Evolutionary conservation across 2,113 vertebrate genomes (phyloP).

Genomic region (Prionailurus viverrinus): DNA sequence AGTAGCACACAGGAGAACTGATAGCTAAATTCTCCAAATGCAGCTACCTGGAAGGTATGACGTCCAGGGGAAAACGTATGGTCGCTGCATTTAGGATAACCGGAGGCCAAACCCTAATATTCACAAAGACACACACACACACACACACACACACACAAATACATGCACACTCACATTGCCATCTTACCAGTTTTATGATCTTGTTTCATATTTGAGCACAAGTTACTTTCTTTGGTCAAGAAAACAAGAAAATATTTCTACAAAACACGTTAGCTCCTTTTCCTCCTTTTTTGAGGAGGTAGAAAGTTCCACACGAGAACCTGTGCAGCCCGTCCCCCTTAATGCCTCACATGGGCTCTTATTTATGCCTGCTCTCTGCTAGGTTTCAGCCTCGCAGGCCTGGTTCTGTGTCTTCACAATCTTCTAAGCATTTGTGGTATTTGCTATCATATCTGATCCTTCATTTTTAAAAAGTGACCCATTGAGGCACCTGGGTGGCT

Average conservation of each 20-base stretch:
- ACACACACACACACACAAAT: neutral
- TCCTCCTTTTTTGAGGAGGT: neutral
- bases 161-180: accelerated
- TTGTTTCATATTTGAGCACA: neutral
- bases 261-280: neutral
- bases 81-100: neutral
- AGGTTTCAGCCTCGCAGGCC: neutral
- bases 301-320: neutral
- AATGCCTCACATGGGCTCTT: neutral
- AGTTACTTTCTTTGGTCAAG: neutral
- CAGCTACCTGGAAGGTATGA: neutral
- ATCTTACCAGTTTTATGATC: neutral
- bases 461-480: neutral
- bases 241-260: neutral
- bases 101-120: neutral
- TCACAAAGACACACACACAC: neutral
- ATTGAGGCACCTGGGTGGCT: too few species aligned
- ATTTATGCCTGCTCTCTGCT: neutral
- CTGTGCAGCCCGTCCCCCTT: neutral
- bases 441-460: neutral
- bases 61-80: neutral
- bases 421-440: neutral
- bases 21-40: neutral
- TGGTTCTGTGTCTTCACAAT: neutral
- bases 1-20: neutral